These are phyloP conservation scores for Sorex fumeus DNA, from an alignment of 2,113 vertebrate genomes.

Conservation along the genomic window DNA sequence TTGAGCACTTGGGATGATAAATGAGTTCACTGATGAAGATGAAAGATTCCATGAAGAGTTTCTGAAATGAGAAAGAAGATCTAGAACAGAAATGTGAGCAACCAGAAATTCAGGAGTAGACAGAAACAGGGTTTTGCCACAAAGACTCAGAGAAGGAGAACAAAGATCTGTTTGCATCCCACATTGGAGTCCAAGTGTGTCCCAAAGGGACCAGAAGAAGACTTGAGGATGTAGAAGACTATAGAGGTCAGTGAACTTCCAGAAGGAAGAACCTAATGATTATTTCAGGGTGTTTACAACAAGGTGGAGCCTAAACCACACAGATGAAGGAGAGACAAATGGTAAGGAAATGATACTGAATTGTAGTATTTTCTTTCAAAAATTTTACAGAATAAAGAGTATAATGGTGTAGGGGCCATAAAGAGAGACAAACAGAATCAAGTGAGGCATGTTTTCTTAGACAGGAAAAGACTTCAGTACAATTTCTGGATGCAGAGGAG, in stretches of 20 bases:
- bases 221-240: neutral
- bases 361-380: neutral
- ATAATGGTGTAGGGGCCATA: neutral
- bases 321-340: neutral
- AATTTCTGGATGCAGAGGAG: neutral
- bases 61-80: neutral
- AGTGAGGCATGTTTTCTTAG: neutral
- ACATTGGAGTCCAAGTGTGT: neutral
- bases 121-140: neutral
- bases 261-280: neutral
- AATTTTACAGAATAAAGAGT: neutral
- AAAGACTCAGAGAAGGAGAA: neutral
- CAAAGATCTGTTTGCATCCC: neutral
- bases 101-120: neutral
- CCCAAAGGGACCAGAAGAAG: neutral
- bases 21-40: neutral
- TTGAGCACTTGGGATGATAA: slow-evolving; percentile 2
- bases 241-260: neutral
- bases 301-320: neutral
- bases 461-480: neutral
- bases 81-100: slow-evolving; percentile 14
- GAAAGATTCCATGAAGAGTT: neutral
- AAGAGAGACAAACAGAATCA: neutral
- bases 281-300: neutral
- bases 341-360: neutral